Conservation (phyloP, 1,140 invertebrate genomes). For the Drosophila malerkotliana region DNA sequence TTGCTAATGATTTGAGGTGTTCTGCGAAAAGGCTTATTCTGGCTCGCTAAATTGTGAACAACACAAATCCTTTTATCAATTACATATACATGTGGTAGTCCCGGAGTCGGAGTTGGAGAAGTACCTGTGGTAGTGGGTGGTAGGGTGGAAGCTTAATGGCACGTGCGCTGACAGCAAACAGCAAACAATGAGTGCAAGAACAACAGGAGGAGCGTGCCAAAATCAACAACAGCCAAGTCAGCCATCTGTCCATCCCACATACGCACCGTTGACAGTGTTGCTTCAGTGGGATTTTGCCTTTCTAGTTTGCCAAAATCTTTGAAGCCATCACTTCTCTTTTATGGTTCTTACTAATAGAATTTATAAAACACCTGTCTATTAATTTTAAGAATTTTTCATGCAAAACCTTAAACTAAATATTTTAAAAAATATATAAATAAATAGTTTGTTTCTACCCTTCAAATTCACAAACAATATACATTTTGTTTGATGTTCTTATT, state of each 20-base stretch:
- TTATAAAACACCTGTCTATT: too few species aligned
- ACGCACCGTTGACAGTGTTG: constrained; percentile 27
- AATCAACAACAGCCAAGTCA: constrained; percentile 41
- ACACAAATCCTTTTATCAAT: constrained; percentile 60
- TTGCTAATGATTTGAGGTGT: constrained; percentile 25
- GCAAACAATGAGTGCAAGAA: constrained; percentile 23
- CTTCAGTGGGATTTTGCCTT: neutral
- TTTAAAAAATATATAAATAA: too few species aligned
- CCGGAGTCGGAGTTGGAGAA: neutral
- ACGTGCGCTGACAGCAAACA: constrained; percentile 39
- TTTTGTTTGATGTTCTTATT: neutral
- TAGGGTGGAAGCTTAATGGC: constrained; percentile 28
- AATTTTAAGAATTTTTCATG: too few species aligned
- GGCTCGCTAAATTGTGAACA: constrained; percentile 18
- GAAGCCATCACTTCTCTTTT: neutral
- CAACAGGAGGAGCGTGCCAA: constrained; percentile 32
- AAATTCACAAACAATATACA: neutral
- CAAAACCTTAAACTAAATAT: too few species aligned
- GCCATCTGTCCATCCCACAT: constrained; percentile 43
- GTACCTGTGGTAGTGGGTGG: neutral
- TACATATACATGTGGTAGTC: constrained; percentile 45
- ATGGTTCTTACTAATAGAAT: too few species aligned
- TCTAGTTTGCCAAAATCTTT: constrained; percentile 18
- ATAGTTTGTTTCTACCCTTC: neutral
- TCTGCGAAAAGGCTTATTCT: constrained; percentile 20